Conservation (phyloP, 2,888 invertebrate species). For the Orchesellides sinensis region DNA sequence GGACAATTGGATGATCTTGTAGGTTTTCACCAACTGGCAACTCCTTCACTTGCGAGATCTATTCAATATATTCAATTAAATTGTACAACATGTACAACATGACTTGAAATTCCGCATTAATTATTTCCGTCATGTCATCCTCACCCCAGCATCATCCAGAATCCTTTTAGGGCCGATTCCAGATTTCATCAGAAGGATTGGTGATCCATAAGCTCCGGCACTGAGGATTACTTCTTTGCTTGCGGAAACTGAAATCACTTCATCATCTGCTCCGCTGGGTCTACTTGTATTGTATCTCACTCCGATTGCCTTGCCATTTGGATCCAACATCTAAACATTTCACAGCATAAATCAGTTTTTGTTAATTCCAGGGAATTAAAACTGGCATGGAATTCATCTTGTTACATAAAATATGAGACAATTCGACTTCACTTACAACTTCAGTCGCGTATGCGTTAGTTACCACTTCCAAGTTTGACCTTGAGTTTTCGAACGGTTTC, state of each 20-base stretch:
- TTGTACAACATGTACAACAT: not conserved
- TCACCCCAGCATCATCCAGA: conserved; percentile 4
- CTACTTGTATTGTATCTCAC: conserved; percentile 38
- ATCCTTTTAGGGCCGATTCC: conserved; percentile 28
- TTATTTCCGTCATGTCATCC: not conserved
- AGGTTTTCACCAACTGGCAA: conserved; percentile 66
- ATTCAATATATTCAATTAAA: not conserved
- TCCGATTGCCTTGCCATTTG: conserved; percentile 48
- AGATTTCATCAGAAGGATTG: conserved; percentile 46
- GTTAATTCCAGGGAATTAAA: not conserved
- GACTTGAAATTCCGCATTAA: not conserved
- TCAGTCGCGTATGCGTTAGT: conserved; percentile 48
- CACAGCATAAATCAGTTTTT: not conserved
- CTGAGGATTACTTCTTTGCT: conserved; percentile 59
- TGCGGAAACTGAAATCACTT: conserved; percentile 28
- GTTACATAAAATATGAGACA: not conserved
- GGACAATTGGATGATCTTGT: conserved; percentile 53
- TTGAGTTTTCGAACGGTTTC: conserved; percentile 17
- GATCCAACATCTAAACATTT: conserved; percentile 32
- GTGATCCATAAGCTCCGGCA: conserved; percentile 56
- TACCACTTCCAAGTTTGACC: conserved; percentile 53
- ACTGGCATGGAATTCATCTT: too few relatives aligned
- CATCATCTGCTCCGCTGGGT: too few relatives aligned
- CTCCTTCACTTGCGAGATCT: conserved; percentile 41
- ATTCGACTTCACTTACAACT: conserved; percentile 38